Conservation (phyloP, 2,113 vertebrate genomes). For the Furnarius figulus region DNA sequence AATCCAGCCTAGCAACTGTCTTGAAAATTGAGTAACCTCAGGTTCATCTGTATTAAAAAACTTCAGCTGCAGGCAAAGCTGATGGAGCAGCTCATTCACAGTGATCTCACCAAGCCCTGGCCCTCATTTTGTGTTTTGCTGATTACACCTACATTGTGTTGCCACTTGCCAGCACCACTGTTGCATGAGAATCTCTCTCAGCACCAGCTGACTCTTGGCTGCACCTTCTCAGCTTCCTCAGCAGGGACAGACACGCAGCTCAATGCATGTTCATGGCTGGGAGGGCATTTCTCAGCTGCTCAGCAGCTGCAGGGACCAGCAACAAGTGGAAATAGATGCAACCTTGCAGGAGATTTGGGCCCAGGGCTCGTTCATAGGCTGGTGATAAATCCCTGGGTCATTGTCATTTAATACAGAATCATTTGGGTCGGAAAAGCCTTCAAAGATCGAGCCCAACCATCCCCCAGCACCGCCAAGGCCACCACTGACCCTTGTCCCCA, state of each 20-base stretch:
- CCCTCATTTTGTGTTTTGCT: not conserved
- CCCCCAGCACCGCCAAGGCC: not conserved
- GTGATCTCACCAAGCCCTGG: not conserved
- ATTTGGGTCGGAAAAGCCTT: not conserved
- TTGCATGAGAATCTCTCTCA: not conserved
- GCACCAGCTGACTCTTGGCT: not conserved
- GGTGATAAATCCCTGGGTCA: not conserved
- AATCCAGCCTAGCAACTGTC: not conserved
- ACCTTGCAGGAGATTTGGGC: not conserved
- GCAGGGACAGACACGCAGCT: not conserved
- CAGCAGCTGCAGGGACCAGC: not conserved
- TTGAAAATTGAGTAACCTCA: conserved; percentile 47
- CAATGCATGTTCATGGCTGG: not conserved
- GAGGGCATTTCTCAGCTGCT: not conserved
- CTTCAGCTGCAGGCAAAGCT: conserved; percentile 26
- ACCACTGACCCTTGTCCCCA: not conserved
- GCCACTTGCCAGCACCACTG: not conserved
- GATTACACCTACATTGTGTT: not conserved
- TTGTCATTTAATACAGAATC: not conserved
- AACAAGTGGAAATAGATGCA: not conserved
- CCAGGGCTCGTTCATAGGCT: rapidly evolving
- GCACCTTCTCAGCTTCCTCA: not conserved
- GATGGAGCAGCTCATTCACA: not conserved
- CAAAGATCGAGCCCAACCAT: rapidly evolving
- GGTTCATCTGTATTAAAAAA: conserved; percentile 43